phyloP scores from a whole-genome alignment of 2,888 invertebrate species.

The Corythucha ciliata region DNA sequence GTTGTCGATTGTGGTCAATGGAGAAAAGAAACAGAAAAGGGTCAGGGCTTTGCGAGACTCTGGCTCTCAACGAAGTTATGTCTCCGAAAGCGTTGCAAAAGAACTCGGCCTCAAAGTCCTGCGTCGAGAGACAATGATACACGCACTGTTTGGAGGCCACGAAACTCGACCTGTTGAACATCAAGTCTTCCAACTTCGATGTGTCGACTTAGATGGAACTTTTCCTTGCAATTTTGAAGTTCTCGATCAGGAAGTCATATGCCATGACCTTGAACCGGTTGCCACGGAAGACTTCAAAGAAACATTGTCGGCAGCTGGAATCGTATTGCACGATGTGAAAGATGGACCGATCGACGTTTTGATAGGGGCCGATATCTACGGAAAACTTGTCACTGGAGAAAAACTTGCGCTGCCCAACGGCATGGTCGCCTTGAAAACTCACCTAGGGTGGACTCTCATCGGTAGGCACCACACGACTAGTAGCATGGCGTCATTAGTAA shows the following conservation, averaged over 20 bases:
- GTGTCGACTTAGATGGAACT: neutral
- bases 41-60: no score
- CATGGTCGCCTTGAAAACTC: conserved; percentile 11
- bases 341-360: conserved; percentile 15
- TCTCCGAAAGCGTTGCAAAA: no score
- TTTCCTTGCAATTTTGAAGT: conserved; percentile 19
- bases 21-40: no score
- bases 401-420: conserved; percentile 9
- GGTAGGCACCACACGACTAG: conserved; percentile 2
- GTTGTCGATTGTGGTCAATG: no score
- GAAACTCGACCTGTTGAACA: conserved; percentile 9
- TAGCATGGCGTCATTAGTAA: no score
- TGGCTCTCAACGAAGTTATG: no score
- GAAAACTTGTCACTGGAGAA: conserved; percentile 17
- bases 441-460: conserved; percentile 19
- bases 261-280: conserved; percentile 1
- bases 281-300: neutral
- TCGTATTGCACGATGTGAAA: neutral
- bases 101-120: no score
- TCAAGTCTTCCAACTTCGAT: conserved; percentile 3
- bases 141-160: conserved; percentile 19
- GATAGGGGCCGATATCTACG: conserved; percentile 17
- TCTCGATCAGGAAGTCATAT: conserved; percentile 7
- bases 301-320: neutral
- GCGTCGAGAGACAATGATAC: no score